Conservation (phyloP, 35 echinoderm and acorn worm genomes). For the Apostichopus californicus region DNA sequence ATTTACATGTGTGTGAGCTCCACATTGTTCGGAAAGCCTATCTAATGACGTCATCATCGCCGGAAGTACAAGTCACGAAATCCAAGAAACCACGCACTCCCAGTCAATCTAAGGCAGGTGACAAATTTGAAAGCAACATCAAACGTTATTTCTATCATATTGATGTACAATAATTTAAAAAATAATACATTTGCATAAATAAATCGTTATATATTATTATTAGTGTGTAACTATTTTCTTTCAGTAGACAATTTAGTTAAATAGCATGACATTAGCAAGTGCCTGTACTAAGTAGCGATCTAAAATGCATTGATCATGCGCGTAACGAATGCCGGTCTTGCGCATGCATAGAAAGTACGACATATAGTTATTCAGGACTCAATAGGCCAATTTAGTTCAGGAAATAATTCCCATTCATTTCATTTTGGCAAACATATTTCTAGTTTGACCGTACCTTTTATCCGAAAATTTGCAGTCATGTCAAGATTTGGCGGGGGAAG, state of each 20-base stretch:
- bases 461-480: not conserved
- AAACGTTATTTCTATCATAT: no score
- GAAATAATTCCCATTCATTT: not conserved
- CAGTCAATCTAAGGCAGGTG: not conserved
- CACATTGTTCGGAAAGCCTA: not conserved
- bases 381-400: not conserved
- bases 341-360: no score
- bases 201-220: no score
- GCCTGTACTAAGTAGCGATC: no score
- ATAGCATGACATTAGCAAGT: no score
- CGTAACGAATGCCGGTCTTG: no score
- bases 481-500: slow-evolving; percentile 46
- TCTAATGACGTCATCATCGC: not conserved
- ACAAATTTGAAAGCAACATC: no score
- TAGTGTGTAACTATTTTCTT: no score
- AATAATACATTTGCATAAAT: no score
- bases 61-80: not conserved
- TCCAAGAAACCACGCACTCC: not conserved
- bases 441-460: not conserved
- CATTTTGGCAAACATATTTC: not conserved
- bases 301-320: no score
- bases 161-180: no score
- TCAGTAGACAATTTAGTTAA: no score
- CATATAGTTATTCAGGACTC: not conserved
- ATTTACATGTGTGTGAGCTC: not conserved